phyloP scores from a whole-genome alignment of 2,888 invertebrate genomes.

The Melanotus villosus region DNA sequence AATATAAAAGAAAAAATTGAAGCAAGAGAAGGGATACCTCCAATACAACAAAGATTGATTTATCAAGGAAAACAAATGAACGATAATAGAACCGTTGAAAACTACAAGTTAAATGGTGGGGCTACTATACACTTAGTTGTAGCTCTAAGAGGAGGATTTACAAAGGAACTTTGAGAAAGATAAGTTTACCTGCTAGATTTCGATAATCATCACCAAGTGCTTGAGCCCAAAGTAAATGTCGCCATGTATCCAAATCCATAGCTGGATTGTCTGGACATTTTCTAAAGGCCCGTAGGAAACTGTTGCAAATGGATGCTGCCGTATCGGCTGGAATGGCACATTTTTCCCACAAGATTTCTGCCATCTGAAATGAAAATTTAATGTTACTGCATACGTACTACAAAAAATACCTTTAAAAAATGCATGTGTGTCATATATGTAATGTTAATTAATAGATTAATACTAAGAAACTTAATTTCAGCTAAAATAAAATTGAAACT shows the following conservation, averaged over 20 bases:
- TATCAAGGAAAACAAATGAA: slow-evolving; percentile 65
- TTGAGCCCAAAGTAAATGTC: slow-evolving; percentile 83
- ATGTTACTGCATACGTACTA: neutral
- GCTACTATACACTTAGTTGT: slow-evolving; percentile 64
- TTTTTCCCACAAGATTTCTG: slow-evolving; percentile 73
- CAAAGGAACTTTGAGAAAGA: neutral
- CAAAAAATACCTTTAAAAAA: neutral
- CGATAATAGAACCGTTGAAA: slow-evolving; percentile 63
- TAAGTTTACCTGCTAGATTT: slow-evolving; percentile 75
- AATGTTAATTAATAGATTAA: too few species aligned
- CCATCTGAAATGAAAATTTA: slow-evolving; percentile 64
- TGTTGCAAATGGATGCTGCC: slow-evolving; percentile 77
- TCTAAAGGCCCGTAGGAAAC: slow-evolving; percentile 83
- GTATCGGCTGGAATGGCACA: slow-evolving; percentile 77
- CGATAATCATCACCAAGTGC: slow-evolving; percentile 82
- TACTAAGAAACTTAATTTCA: too few species aligned
- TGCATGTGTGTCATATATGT: too few species aligned
- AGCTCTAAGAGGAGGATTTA: slow-evolving; percentile 62
- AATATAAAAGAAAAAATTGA: slow-evolving; percentile 65
- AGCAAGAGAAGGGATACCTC: slow-evolving; percentile 65
- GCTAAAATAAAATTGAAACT: too few species aligned
- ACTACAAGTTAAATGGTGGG: slow-evolving; percentile 64
- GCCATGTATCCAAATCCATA: slow-evolving; percentile 83
- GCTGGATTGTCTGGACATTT: slow-evolving; percentile 85
- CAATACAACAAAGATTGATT: slow-evolving; percentile 64